Conservation (phyloP, 2,888 invertebrate genomes). For the Trichopria drosophilae region DNA sequence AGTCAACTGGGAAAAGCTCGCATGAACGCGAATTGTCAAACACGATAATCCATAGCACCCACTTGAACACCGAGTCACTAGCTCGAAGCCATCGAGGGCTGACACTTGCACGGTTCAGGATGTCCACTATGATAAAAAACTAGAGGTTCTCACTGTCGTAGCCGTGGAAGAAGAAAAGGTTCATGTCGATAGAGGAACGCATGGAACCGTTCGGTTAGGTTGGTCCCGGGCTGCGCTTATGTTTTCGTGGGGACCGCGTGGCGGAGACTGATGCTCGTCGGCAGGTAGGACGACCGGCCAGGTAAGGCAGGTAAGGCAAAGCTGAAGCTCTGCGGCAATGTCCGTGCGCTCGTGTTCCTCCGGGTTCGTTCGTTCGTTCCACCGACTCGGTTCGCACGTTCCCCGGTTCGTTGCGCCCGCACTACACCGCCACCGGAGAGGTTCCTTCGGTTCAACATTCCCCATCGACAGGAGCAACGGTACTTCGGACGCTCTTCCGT, state of each 20-base stretch:
- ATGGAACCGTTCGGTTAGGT: slow-evolving; percentile 28
- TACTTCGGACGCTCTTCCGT: slow-evolving; percentile 49
- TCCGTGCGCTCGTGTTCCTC: slow-evolving; percentile 29
- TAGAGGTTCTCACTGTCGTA: too few species aligned
- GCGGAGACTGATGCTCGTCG: slow-evolving; percentile 54
- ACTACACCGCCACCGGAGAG: neutral
- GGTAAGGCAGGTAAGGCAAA: slow-evolving; percentile 11
- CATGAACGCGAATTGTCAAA: neutral
- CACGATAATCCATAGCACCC: too few species aligned
- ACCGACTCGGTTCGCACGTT: slow-evolving; percentile 35
- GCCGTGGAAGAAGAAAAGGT: too few species aligned
- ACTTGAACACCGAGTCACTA: too few species aligned
- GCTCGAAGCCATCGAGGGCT: too few species aligned
- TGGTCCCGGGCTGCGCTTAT: slow-evolving; percentile 41
- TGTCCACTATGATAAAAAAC: too few species aligned
- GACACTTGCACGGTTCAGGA: too few species aligned
- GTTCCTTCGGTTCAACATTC: slow-evolving; percentile 47
- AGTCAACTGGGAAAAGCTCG: too few species aligned
- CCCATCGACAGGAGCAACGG: slow-evolving; percentile 56
- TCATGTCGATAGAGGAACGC: slow-evolving; percentile 11
- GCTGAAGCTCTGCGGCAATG: slow-evolving; percentile 29
- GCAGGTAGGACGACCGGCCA: slow-evolving; percentile 36
- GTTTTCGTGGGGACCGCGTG: slow-evolving; percentile 57
- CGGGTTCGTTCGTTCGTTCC: slow-evolving; percentile 27
- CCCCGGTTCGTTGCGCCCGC: slow-evolving; percentile 1